Percentiles rank a stretch among this genome's conserved stretches.
phyloP scores from a whole-genome alignment of 2,797 vertebrate species.

The Micropoecilia bifurca region DNA sequence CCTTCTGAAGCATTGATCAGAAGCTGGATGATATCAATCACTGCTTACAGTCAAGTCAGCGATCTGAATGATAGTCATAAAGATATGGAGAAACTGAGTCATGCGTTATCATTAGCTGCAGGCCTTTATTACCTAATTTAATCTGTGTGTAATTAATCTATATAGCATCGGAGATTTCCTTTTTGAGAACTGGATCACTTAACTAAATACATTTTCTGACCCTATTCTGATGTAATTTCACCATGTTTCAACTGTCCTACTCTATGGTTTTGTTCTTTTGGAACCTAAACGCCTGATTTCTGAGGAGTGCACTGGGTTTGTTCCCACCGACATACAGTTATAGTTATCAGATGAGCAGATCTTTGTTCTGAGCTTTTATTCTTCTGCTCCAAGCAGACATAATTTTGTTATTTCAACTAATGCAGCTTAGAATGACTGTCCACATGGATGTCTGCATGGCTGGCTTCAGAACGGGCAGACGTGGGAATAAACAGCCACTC shows the following conservation, averaged over 20 bases:
- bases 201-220: background rate
- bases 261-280: background rate
- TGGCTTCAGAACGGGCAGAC: slow-evolving; percentile 8
- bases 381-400: background rate
- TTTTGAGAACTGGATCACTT: background rate
- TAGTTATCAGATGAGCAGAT: slow-evolving; percentile 2
- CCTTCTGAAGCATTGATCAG: background rate
- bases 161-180: background rate
- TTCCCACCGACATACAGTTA: background rate
- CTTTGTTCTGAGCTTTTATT: background rate
- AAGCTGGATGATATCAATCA: background rate
- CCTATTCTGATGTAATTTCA: background rate
- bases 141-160: background rate
- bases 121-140: background rate
- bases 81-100: background rate
- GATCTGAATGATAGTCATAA: background rate
- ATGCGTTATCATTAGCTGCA: background rate
- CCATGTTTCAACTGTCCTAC: background rate
- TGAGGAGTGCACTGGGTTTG: background rate
- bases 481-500: slow-evolving; percentile 23
- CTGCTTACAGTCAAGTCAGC: background rate
- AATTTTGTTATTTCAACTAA: slow-evolving; percentile 16
- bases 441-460: slow-evolving; percentile 15
- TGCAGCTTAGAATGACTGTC: background rate
- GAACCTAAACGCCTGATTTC: background rate